Evolutionary conservation across 64 coral and sea anemone genomes (phyloP).

Genomic region (Anthopleura sola): DNA sequence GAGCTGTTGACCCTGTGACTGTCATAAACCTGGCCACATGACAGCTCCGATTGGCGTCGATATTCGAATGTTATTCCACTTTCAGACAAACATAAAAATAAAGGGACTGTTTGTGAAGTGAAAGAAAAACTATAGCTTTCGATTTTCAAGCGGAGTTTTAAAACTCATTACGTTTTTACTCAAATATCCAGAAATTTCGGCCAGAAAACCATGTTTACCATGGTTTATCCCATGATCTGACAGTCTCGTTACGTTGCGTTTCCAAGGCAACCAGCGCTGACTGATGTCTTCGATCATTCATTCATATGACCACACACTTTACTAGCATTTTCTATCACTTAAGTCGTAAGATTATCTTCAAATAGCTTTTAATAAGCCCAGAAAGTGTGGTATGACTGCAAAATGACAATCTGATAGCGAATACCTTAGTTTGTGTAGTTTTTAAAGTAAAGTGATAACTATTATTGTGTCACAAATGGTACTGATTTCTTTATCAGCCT

Average conservation of each 20-base stretch:
- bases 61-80: not conserved
- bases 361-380: not conserved
- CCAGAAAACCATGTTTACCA: not conserved
- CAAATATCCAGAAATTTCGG: not conserved
- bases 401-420: not conserved
- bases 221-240: no score
- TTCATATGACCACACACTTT: not conserved
- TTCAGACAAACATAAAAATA: not conserved
- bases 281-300: not conserved
- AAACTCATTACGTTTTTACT: not conserved
- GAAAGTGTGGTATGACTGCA: not conserved
- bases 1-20: not conserved
- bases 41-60: not conserved
- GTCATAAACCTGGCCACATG: not conserved
- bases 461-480: no score
- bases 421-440: no score
- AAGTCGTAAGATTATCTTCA: not conserved
- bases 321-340: not conserved
- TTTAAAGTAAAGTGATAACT: no score
- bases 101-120: no score
- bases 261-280: not conserved
- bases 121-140: not conserved
- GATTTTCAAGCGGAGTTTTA: not conserved
- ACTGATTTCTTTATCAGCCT: no score
- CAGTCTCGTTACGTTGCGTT: no score